Percentiles rank a stretch among this genome's conserved stretches.
These are phyloP conservation scores for Ochropleura plecta DNA, from an alignment of 2,888 invertebrate genomes.

Conservation along the genomic window DNA sequence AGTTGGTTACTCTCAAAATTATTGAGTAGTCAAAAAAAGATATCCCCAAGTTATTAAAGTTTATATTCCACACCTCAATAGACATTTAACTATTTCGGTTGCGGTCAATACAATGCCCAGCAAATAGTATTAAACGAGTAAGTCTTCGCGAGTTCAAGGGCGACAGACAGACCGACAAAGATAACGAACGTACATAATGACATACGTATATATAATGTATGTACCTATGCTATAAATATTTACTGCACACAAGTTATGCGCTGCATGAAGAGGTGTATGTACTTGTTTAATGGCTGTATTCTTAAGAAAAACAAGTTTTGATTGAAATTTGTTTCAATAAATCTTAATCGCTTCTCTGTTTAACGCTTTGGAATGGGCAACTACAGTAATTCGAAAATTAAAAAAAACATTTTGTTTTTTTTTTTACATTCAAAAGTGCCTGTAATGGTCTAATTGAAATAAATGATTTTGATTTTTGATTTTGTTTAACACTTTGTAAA, in stretches of 20 bases:
- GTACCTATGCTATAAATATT: slow-evolving; percentile 28
- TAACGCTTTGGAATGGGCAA: too few species aligned
- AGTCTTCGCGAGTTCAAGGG: slow-evolving; percentile 72
- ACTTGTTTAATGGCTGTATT: slow-evolving; percentile 1
- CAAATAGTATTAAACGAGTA: slow-evolving; percentile 65
- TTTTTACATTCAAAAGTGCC: too few species aligned
- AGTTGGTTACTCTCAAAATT: background rate
- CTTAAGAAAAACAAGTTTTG: slow-evolving; percentile 28
- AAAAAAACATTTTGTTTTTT: too few species aligned
- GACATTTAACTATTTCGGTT: slow-evolving; percentile 47
- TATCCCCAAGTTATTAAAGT: background rate
- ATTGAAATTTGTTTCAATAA: background rate
- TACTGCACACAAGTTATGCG: slow-evolving; percentile 18
- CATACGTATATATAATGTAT: background rate
- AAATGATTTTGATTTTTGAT: too few species aligned
- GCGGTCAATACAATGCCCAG: slow-evolving; percentile 49
- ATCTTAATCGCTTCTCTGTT: too few species aligned
- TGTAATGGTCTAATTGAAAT: too few species aligned
- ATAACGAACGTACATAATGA: slow-evolving; percentile 57
- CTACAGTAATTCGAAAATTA: too few species aligned
- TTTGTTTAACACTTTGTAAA: too few species aligned
- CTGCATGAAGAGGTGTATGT: background rate
- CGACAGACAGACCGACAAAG: slow-evolving; percentile 63
- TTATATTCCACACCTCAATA: slow-evolving; percentile 5
- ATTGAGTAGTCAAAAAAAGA: background rate